Evolutionary conservation across 1,140 invertebrate species (phyloP).

Genomic region (Mylabris phalerata): DNA sequence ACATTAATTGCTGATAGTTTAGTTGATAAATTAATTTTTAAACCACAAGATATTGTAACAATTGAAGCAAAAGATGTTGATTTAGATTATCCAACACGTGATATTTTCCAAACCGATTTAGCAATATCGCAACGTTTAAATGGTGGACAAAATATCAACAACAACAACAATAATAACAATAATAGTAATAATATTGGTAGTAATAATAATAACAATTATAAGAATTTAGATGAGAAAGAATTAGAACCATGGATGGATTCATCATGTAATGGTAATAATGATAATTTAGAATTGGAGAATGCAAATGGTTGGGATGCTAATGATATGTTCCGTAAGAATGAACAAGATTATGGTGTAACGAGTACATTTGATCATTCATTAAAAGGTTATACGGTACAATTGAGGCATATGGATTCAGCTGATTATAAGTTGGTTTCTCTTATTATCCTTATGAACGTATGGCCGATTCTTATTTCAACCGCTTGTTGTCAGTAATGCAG

Average conservation of each 20-base stretch:
- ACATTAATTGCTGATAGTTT: conserved; percentile 58
- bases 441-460: background rate
- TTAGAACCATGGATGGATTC: conserved; percentile 83
- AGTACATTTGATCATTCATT: conserved; percentile 77
- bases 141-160: conserved; percentile 37
- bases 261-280: conserved; percentile 47
- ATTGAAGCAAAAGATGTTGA: conserved; percentile 76
- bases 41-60: conserved; percentile 70
- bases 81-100: conserved; percentile 78
- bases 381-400: conserved; percentile 82
- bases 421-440: conserved; percentile 62
- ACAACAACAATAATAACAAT: conserved; percentile 10
- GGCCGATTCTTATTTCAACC: too few relatives aligned
- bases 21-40: conserved; percentile 80
- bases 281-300: conserved; percentile 61
- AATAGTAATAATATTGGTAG: conserved; percentile 45
- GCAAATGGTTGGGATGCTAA: conserved; percentile 89
- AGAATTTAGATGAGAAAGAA: conserved; percentile 60
- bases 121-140: conserved; percentile 55
- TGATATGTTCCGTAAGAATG: conserved; percentile 93
- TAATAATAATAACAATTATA: conserved; percentile 6
- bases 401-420: conserved; percentile 76
- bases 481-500: too few relatives aligned
- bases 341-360: conserved; percentile 80
- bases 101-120: conserved; percentile 78